Conservation (phyloP, 2,888 invertebrate genomes). For the Stenichneumon culpator region DNA sequence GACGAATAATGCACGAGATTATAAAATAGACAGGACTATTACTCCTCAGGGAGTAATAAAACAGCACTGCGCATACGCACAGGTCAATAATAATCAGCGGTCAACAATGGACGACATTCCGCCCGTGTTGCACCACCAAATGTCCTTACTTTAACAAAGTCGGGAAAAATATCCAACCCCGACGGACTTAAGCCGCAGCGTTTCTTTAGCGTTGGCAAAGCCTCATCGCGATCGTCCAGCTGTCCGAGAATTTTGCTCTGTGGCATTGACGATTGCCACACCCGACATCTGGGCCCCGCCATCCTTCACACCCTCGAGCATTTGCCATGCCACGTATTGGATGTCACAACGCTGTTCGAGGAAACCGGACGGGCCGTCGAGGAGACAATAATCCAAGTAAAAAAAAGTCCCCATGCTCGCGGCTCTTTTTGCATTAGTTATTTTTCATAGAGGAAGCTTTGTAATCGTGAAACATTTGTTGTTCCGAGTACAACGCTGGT, state of each 20-base stretch:
- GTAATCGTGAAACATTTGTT: background rate
- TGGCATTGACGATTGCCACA: constrained; percentile 87
- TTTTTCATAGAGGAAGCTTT: constrained; percentile 14
- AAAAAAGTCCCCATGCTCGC: background rate
- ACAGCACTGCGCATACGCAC: no score
- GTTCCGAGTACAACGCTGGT: background rate
- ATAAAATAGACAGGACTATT: no score
- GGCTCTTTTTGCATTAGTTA: background rate
- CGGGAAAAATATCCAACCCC: no score
- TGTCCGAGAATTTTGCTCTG: constrained; percentile 86
- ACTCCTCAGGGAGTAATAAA: no score
- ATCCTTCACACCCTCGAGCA: constrained; percentile 92
- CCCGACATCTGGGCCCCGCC: constrained; percentile 91
- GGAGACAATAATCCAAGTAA: constrained; percentile 92
- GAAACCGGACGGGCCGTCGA: constrained; percentile 90
- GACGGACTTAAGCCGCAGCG: background rate
- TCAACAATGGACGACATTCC: no score
- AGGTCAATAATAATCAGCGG: no score
- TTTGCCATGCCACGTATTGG: constrained; percentile 90
- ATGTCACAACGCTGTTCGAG: constrained; percentile 89
- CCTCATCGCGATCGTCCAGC: constrained; percentile 77
- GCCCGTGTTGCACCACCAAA: no score
- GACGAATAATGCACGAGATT: no score
- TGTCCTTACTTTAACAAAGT: no score
- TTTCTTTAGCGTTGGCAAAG: constrained; percentile 72